phyloP scores from a whole-genome alignment of 2,888 invertebrate species.

The Cotesia congregata region DNA sequence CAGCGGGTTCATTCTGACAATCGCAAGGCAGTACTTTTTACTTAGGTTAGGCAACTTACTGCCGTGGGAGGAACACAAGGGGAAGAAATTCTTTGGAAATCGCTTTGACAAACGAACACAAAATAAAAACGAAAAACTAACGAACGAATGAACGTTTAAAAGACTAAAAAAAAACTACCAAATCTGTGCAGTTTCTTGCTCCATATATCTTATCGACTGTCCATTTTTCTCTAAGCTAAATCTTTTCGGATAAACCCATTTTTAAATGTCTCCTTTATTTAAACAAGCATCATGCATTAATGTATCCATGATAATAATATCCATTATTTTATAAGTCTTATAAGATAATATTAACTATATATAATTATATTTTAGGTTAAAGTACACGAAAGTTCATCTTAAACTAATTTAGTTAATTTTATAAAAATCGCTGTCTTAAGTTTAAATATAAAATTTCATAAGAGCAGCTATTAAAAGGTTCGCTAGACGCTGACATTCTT shows the following conservation, averaged over 20 bases:
- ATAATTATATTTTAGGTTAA: no score
- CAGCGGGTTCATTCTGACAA: conserved; percentile 35
- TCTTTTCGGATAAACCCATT: conserved; percentile 18
- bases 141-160: background rate
- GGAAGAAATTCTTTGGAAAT: conserved; percentile 16
- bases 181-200: conserved; percentile 26
- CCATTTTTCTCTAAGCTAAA: background rate
- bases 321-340: no score
- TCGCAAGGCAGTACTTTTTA: conserved; percentile 28
- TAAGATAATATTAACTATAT: no score
- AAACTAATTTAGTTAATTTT: no score
- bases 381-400: no score
- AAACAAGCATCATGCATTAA: background rate
- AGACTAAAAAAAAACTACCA: background rate
- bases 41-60: conserved; percentile 11
- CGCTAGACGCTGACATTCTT: background rate
- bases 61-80: background rate
- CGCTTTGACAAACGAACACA: conserved; percentile 29
- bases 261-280: background rate
- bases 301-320: background rate
- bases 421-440: no score
- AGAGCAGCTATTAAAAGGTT: background rate
- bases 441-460: background rate
- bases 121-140: conserved; percentile 11
- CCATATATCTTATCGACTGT: conserved; percentile 28